A percentile compares a stretch with the other conserved stretches of the same genome.
These are phyloP conservation scores for Thamnaconus septentrionalis DNA, from an alignment of 2,113 vertebrate species.

Conservation along the genomic window DNA sequence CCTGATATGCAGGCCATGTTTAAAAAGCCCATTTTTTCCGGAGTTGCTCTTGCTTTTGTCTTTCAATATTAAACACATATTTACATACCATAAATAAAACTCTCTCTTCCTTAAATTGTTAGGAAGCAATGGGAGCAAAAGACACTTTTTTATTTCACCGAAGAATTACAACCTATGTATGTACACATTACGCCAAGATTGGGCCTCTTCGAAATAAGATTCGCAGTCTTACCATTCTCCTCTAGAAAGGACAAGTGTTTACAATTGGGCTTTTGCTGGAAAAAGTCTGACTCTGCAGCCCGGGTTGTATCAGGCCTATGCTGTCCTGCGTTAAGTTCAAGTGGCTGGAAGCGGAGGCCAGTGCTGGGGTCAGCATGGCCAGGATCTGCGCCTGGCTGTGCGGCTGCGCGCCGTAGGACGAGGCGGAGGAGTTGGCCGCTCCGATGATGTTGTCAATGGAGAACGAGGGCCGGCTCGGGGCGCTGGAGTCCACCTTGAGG, in stretches of 20 bases:
- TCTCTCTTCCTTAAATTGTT: conserved; percentile 45
- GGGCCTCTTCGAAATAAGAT: conserved; percentile 44
- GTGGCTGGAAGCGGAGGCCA: conserved; percentile 87
- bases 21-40: conserved; percentile 20
- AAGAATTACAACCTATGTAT: conserved; percentile 82
- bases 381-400: conserved; percentile 88
- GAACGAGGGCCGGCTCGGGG: conserved; percentile 87
- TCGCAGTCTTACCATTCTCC: conserved; percentile 22
- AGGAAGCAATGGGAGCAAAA: conserved; percentile 30
- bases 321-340: conserved; percentile 85
- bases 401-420: conserved; percentile 80
- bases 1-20: conserved; percentile 24
- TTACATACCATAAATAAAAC: conserved; percentile 83
- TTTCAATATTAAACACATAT: conserved; percentile 73
- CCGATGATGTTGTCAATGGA: conserved; percentile 98
- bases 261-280: conserved; percentile 86
- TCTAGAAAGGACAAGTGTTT: conserved; percentile 90
- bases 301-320: conserved; percentile 72
- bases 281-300: conserved; percentile 82
- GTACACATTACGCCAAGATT: conserved; percentile 69
- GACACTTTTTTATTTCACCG: conserved; percentile 57
- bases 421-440: conserved; percentile 76
- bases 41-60: conserved; percentile 22
- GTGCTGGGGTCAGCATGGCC: conserved; percentile 89
- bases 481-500: conserved; percentile 86